phyloP scores from a whole-genome alignment of 1,140 invertebrate species.

The Agrilus planipennis region DNA sequence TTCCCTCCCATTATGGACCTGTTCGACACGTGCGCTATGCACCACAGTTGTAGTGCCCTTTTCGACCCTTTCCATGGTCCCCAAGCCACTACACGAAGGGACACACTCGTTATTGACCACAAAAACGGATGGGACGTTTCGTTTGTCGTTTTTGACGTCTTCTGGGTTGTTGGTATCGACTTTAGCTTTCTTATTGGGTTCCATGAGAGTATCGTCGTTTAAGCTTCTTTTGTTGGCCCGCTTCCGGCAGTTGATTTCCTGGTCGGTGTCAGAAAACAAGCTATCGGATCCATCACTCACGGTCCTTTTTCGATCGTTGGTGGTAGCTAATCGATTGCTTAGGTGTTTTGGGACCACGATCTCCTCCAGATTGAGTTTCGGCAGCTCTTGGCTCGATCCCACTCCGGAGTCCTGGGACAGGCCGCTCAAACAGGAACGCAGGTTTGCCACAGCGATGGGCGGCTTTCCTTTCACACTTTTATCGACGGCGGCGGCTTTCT shows the following conservation, averaged over 20 bases:
- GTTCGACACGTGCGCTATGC: too few relatives aligned
- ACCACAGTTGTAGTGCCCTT: too few relatives aligned
- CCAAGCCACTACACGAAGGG: constrained; percentile 5
- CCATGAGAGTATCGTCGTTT: neutral
- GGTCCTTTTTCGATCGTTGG: constrained; percentile 1
- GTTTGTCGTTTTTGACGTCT: constrained; percentile 3
- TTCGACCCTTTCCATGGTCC: constrained; percentile 3
- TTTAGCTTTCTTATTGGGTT: neutral
- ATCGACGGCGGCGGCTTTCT: constrained; percentile 10
- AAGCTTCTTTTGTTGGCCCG: neutral
- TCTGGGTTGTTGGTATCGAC: neutral
- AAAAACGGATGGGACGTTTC: too few relatives aligned
- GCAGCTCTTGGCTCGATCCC: constrained; percentile 23
- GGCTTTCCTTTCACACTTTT: constrained; percentile 3
- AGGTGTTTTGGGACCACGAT: constrained; percentile 22
- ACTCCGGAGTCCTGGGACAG: constrained; percentile 24
- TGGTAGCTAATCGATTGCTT: constrained; percentile 9
- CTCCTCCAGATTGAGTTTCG: constrained; percentile 17
- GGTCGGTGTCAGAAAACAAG: neutral
- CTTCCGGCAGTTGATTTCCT: neutral
- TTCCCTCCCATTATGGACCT: too few relatives aligned
- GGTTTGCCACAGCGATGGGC: constrained; percentile 21
- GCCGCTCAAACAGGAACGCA: constrained; percentile 22
- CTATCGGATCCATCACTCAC: constrained; percentile 3
- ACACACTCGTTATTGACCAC: too few relatives aligned